Evolutionary conservation across 2,797 vertebrate species (phyloP), one percentile per base, ranked within the genome.

Genomic region (Pangasius djambal): DNA sequence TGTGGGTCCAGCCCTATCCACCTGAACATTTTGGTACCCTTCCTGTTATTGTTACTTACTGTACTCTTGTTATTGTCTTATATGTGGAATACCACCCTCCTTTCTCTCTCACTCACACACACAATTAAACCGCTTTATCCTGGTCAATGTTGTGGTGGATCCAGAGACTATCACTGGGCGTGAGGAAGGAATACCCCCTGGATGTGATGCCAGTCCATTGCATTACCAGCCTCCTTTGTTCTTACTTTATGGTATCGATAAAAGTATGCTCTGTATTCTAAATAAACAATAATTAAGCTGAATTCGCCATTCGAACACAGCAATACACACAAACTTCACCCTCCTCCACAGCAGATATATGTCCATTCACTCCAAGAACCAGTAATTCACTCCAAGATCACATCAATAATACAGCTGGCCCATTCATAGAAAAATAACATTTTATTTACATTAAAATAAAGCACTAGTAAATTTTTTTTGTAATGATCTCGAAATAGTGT

Each of bases 371-470:
- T 15, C 28, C 6, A 78, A n/a, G 2, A 74, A 1, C 34, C 70
- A 40, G 22, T 72, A 40, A 72, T 2, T 50, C 22, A 48, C 4
- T 25, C 20, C 34, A 22, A 50, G 22, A 44, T 78, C 28, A 55
- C 75, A 55, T 57, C 55, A 72, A 34, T 86, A 72, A 81, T n/a
- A 31, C 77, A 86, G 13, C 74, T 59, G 28, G 16, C 4, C 52
- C 61, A 81, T 82, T 83, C 44, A 65, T 90, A 88, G 8, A 87
- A 90, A 91, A 89, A 91, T 86, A 90, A 28, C 6, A 55, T 59
- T 91, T 91, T 91, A 91, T 91, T 91, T 88, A 70, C 63, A 85
- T 69, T 86, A 52, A 86, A 61, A 90, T 28, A 87, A 72, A 78
- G 34, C 40, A 86, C 18, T 16, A 72, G 12, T 18, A 59, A 18